phyloP scores from a whole-genome alignment of 2,113 vertebrate species.

The Lampris incognitus region DNA sequence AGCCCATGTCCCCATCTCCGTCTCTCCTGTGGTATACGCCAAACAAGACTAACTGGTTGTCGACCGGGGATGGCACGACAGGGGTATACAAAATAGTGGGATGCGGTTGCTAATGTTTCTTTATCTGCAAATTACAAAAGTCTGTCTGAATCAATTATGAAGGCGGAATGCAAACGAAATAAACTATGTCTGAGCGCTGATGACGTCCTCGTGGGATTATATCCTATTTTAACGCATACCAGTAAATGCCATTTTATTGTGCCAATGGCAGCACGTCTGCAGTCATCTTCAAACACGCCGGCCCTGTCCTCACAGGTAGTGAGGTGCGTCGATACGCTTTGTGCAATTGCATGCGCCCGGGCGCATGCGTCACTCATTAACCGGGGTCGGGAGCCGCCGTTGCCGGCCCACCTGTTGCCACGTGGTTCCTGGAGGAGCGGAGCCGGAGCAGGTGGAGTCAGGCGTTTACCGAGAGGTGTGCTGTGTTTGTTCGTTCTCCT shows the following conservation, averaged over 20 bases:
- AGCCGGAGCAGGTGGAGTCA: slow-evolving; percentile 55
- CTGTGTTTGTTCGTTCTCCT: slow-evolving; percentile 65
- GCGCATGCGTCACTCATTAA: slow-evolving; percentile 50
- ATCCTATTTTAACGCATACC: background rate
- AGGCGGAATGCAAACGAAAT: slow-evolving; percentile 48
- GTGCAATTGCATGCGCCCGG: slow-evolving; percentile 24
- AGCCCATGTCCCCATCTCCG: too few species aligned
- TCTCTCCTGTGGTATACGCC: background rate
- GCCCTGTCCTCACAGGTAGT: background rate
- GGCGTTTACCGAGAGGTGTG: slow-evolving; percentile 65
- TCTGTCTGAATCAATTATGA: slow-evolving; percentile 51
- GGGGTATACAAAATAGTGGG: background rate
- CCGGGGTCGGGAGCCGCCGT: slow-evolving; percentile 10
- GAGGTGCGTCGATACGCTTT: slow-evolving; percentile 13
- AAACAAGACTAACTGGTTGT: slow-evolving; percentile 35
- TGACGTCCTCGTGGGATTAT: slow-evolving; percentile 9
- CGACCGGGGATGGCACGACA: background rate
- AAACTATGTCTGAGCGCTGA: slow-evolving; percentile 66
- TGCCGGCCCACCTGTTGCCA: slow-evolving; percentile 58
- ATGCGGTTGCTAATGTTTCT: background rate
- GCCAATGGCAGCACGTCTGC: background rate
- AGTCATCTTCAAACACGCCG: slow-evolving; percentile 5
- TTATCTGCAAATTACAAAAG: background rate
- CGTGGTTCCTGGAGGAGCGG: slow-evolving; percentile 62
- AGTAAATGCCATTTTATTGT: slow-evolving; percentile 36